phyloP scores from a whole-genome alignment of 2,113 vertebrate genomes.

The Salminus brasiliensis region DNA sequence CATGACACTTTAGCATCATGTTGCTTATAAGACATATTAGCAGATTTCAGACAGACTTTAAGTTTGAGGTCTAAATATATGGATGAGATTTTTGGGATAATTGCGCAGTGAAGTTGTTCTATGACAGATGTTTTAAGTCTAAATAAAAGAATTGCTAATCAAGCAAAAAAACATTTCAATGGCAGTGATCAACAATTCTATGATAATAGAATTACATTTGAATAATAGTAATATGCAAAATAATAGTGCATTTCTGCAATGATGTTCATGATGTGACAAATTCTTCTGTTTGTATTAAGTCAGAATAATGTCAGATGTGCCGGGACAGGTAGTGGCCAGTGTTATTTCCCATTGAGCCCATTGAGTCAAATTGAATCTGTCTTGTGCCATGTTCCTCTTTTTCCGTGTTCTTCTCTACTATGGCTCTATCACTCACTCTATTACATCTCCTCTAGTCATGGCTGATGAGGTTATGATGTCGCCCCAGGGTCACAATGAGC shows the following conservation, averaged over 20 bases:
- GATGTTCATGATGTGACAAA: not conserved
- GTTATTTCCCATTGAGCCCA: not conserved
- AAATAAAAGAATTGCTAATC: too few species aligned
- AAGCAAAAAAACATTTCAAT: too few species aligned
- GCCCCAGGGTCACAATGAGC: not conserved
- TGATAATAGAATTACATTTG: too few species aligned
- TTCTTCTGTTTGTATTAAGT: not conserved
- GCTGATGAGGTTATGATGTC: slow-evolving; percentile 20
- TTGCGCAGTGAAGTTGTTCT: too few species aligned
- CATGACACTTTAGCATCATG: too few species aligned
- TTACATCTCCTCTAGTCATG: slow-evolving; percentile 34
- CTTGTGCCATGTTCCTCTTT: not conserved
- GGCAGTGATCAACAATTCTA: too few species aligned
- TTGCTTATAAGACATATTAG: too few species aligned
- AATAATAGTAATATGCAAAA: too few species aligned
- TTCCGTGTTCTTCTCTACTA: not conserved
- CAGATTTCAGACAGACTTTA: too few species aligned
- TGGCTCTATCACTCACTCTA: not conserved
- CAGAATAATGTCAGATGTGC: not conserved
- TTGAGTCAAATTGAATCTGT: not conserved
- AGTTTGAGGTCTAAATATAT: too few species aligned
- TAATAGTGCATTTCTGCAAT: not conserved
- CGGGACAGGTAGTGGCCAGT: not conserved
- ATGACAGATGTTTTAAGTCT: too few species aligned
- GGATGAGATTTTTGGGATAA: too few species aligned